These are phyloP conservation scores for Listrodromus nycthemerus DNA, from an alignment of 2,888 invertebrate species.

Conservation along the genomic window DNA sequence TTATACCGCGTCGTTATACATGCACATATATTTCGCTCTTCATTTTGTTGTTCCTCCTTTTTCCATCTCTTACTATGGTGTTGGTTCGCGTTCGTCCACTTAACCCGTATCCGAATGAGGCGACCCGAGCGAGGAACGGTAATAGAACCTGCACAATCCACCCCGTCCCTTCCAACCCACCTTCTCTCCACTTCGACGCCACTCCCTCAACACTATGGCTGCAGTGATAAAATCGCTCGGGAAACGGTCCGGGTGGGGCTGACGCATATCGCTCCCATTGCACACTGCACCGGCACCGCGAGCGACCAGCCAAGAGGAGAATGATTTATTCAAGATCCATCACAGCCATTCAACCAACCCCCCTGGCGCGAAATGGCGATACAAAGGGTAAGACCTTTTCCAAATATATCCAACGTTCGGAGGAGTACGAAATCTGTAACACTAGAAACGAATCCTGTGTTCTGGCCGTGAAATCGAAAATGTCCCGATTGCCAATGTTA, in stretches of 20 bases:
- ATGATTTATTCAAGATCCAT: slow-evolving; percentile 11
- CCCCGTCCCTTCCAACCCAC: neutral
- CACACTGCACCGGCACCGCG: slow-evolving; percentile 47
- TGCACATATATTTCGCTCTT: slow-evolving; percentile 17
- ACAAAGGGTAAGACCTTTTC: neutral
- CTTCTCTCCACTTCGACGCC: slow-evolving; percentile 36
- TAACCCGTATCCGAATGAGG: slow-evolving; percentile 50
- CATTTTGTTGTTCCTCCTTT: slow-evolving; percentile 16
- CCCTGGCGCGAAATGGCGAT: slow-evolving; percentile 4
- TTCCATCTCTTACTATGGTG: neutral
- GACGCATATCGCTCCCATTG: slow-evolving; percentile 47
- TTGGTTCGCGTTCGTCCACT: slow-evolving; percentile 25
- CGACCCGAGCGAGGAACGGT: slow-evolving; percentile 4
- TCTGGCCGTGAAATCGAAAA: neutral
- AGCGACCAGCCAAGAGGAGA: slow-evolving; percentile 23
- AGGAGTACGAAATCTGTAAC: neutral
- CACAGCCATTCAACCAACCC: neutral
- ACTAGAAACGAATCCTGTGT: neutral
- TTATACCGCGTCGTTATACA: slow-evolving; percentile 17
- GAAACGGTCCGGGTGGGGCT: slow-evolving; percentile 56
- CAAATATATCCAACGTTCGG: neutral
- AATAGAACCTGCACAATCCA: slow-evolving; percentile 1
- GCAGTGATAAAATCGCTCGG: slow-evolving; percentile 48
- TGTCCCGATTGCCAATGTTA: neutral
- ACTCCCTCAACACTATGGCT: slow-evolving; percentile 30